phyloP scores from a whole-genome alignment of 2,888 invertebrate genomes.

The Copidosoma aretas region DNA sequence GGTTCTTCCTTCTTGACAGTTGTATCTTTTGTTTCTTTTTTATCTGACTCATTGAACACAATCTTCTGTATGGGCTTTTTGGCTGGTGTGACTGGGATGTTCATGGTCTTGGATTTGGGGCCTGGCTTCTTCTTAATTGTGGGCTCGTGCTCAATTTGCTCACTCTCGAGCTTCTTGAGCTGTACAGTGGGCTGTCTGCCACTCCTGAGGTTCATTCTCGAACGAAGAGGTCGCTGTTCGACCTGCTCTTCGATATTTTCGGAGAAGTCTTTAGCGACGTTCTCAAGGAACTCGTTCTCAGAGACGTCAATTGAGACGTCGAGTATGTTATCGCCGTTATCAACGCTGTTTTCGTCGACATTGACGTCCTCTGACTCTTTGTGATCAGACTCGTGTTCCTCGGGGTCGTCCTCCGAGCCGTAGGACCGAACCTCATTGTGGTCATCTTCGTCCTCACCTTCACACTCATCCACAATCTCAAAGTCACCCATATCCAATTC shows the following conservation, averaged over 20 bases:
- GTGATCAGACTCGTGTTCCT: constrained; percentile 7
- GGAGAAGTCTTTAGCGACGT: constrained; percentile 45
- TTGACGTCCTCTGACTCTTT: constrained; percentile 21
- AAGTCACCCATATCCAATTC: constrained; percentile 54
- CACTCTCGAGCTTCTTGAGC: constrained; percentile 13
- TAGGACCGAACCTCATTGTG: background rate
- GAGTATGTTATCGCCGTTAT: constrained; percentile 44
- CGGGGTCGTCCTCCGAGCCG: constrained; percentile 11
- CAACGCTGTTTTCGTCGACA: constrained; percentile 42
- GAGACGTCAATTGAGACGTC: constrained; percentile 42
- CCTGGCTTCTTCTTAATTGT: constrained; percentile 32
- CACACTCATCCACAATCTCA: constrained; percentile 47
- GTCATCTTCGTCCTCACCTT: constrained; percentile 36
- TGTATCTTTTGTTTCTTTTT: constrained; percentile 11
- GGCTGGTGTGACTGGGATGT: constrained; percentile 16
- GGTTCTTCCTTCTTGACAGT: constrained; percentile 10
- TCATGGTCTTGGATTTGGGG: constrained; percentile 38
- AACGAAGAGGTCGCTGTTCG: constrained; percentile 23
- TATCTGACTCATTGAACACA: constrained; percentile 32
- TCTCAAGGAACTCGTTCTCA: constrained; percentile 41
- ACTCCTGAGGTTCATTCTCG: constrained; percentile 16
- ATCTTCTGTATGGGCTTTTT: constrained; percentile 28
- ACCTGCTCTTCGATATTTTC: constrained; percentile 45
- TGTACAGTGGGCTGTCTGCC: constrained; percentile 22
- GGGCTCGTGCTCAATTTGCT: too few relatives aligned